Base-by-base conservation (phyloP, 2,113 vertebrate species). In the Egretta garzetta region DNA sequence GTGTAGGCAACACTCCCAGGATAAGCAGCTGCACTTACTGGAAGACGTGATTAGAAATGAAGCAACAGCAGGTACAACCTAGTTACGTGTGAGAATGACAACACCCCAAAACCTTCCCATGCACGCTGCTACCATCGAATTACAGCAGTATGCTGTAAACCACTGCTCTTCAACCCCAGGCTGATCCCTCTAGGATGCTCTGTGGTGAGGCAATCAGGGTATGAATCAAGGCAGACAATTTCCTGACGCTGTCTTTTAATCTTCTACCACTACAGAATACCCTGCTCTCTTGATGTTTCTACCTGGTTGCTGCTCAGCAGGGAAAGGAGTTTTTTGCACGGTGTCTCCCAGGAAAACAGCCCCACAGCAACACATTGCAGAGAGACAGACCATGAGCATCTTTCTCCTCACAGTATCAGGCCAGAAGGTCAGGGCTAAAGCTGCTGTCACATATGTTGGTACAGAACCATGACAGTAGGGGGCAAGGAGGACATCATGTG, bases 11-110 rank as follows among this genome's bases (percentile, higher is more conserved):
- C 33, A 13, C 32, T 90, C 41, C 39, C 15, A 32, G 60, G 13
- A 35, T 33, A 86, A 74, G 39, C 67, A 66, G 81, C 39, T 90
- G 76, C 39, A 62, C 39, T 80, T 86, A 59, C 45, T 56, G 63
- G 56, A 83, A 55, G 28, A 50, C 27, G 33, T 20, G 39, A 50
- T 50, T 55, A 83, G 55, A 79, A 74, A 70, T 12, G 45, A 83
- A 35, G n/a, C 47, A 83, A 75, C 28, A 75, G 77, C n/a, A 83
- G 13, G 33, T 41, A 74, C 28, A 55, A 68, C 24, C 14, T 33
- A 30, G 39, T 60, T 70, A 71, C 7, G 50, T 20, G 56, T 0
- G 1, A 83, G 56, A 85, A 80, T 0, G 6, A 72, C 41, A 47
- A 60, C 0, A 12, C 58, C 50, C 60, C 3, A 49, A 82, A 79